Base-by-base conservation (phyloP, 2,113 vertebrate species). In the Gallinago undulata region DNA sequence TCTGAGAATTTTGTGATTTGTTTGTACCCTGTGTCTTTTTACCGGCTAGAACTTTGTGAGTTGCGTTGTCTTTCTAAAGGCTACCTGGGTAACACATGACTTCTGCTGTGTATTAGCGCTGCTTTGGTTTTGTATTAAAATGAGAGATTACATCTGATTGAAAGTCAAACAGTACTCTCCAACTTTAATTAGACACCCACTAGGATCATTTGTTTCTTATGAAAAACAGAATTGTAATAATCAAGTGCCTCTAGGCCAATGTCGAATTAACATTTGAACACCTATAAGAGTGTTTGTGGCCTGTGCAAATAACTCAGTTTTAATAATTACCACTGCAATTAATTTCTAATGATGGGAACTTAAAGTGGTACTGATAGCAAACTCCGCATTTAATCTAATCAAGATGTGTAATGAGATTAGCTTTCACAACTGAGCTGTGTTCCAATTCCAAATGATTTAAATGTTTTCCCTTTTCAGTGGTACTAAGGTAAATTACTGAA, bases 21-120 rank as follows among this genome's bases (percentile, higher is more conserved):
- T 96, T 97, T 97, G 95, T 97, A 97, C 70, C 82, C 48, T 39
- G 91, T 97, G 91, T 97, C 95, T 96, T 97, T 98, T 86, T 98
- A 96, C 90, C 25, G 27, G 87, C 91, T 90, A 91, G 93, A 96
- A 72, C 56, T 97, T 96, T 75, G 93, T 87, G 91, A 88, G 69
- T 73, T 75, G 48, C 77, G 60, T 78, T 45, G 17, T 79, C 85
- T 97, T 97, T 94, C 85, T 82, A 94, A 91, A 88, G 35, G 39
- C 67, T 87, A 3, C n/a, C 39, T 90, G 93, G 88, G 23, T 84
- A 91, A 89, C 55, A 74, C 73, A 17, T 73, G 82, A 84, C 69
- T 93, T 93, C 79, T 87, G 80, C 50, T 48, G 53, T 93, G 94
- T 79, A 97, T 96, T 94, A 90, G 76, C 17, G 25, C 92, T 88